These are phyloP conservation scores for Ruditapes philippinarum DNA, from an alignment of 1,140 invertebrate genomes.

Conservation along the genomic window DNA sequence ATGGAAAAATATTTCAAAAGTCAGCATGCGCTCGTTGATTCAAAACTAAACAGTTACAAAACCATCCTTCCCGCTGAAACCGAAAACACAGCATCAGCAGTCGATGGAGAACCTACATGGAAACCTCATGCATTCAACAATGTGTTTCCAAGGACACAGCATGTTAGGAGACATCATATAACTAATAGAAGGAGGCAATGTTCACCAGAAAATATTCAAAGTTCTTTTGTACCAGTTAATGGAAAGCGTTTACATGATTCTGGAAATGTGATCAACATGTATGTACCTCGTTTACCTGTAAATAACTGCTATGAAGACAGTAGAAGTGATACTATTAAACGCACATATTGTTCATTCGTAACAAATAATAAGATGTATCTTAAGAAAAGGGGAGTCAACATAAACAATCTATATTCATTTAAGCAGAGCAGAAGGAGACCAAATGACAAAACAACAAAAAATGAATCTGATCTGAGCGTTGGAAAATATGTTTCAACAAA, in stretches of 20 bases:
- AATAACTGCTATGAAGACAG: not conserved
- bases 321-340: not conserved
- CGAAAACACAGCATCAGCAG: too few relatives aligned
- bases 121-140: not conserved
- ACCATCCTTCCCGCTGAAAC: too few relatives aligned
- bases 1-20: too few relatives aligned
- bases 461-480: too few relatives aligned
- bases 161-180: not conserved
- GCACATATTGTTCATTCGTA: not conserved
- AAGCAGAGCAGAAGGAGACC: not conserved
- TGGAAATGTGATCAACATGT: not conserved
- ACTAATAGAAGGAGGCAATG: not conserved
- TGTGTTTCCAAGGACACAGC: not conserved
- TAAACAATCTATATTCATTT: not conserved
- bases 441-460: not conserved
- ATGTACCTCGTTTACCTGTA: not conserved
- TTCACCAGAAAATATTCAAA: not conserved
- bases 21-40: too few relatives aligned
- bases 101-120: not conserved
- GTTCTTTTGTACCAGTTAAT: not conserved
- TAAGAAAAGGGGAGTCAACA: not conserved
- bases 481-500: too few relatives aligned
- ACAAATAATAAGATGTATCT: not conserved
- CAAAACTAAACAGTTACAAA: too few relatives aligned
- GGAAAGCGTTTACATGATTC: not conserved